A percentile compares a stretch with the other conserved stretches of the same genome.
Conservation (phyloP, 2,888 invertebrate genomes). For the Zeuzera pyrina region DNA sequence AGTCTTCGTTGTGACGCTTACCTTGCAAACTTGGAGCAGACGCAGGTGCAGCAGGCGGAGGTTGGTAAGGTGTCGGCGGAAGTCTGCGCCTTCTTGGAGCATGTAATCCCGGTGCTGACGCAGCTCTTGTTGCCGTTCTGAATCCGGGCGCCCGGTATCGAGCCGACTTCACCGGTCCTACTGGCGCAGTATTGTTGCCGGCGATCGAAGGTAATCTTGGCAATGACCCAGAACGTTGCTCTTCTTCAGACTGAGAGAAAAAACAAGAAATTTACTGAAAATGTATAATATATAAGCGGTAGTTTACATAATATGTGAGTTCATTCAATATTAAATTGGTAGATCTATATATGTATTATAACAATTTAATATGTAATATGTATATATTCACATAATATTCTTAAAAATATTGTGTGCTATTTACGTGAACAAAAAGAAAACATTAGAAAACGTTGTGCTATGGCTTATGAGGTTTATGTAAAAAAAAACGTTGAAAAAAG, state of each 20-base stretch:
- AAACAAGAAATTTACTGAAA: conserved; percentile 1
- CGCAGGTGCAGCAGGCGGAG: conserved; percentile 54
- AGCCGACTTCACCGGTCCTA: conserved; percentile 84
- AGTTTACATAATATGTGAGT: too few relatives aligned
- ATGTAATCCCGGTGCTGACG: conserved; percentile 83
- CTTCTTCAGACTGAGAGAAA: conserved; percentile 61
- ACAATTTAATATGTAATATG: too few relatives aligned
- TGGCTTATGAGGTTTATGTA: too few relatives aligned
- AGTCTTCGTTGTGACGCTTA: too few relatives aligned
- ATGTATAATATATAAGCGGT: too few relatives aligned
- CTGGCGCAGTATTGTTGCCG: conserved; percentile 64
- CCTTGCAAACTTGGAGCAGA: conserved; percentile 71
- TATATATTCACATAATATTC: too few relatives aligned
- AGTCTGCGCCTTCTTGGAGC: conserved; percentile 75
- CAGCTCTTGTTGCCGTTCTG: conserved; percentile 81
- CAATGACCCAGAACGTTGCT: conserved; percentile 81
- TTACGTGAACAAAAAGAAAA: too few relatives aligned
- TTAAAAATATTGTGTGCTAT: too few relatives aligned
- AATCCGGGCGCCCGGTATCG: conserved; percentile 90
- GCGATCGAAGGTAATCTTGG: conserved; percentile 78
- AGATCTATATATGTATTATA: too few relatives aligned
- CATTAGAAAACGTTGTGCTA: too few relatives aligned
- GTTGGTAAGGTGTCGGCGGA: conserved; percentile 49
- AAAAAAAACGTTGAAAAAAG: too few relatives aligned
- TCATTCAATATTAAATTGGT: too few relatives aligned